A percentile compares a stretch with the other conserved stretches of the same genome.
phyloP scores from a whole-genome alignment of 2,797 vertebrate genomes.

The Pelodytes ibericus region DNA sequence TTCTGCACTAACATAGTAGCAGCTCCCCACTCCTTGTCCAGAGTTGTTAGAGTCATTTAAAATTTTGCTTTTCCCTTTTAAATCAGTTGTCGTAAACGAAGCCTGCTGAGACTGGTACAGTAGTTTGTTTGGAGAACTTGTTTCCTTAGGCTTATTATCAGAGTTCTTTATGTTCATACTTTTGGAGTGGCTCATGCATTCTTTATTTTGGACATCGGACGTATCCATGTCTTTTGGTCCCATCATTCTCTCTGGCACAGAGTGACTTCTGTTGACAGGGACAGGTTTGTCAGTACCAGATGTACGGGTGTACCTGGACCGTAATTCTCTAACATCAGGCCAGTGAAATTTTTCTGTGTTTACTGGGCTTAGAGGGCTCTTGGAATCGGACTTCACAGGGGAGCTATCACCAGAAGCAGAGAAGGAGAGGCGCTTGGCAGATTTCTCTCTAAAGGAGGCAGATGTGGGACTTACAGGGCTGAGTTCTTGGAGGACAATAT shows the following conservation, averaged over 20 bases:
- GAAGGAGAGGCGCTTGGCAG: constrained; percentile 59
- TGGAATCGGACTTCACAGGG: constrained; percentile 49
- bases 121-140: background rate
- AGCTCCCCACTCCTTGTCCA: background rate
- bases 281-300: constrained; percentile 1
- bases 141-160: constrained; percentile 36
- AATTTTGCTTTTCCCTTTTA: constrained; percentile 54
- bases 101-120: constrained; percentile 39
- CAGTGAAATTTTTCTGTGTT: constrained; percentile 79
- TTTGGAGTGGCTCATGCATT: constrained; percentile 58
- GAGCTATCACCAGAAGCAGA: constrained; percentile 60
- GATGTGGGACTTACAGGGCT: constrained; percentile 3
- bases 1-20: constrained; percentile 66
- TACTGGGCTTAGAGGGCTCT: constrained; percentile 75
- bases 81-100: constrained; percentile 65
- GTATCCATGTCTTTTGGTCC: constrained; percentile 56
- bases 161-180: constrained; percentile 49
- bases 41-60: constrained; percentile 35
- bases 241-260: constrained; percentile 69
- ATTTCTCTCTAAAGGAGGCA: constrained; percentile 35
- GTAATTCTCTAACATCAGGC: constrained; percentile 88
- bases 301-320: constrained; percentile 77
- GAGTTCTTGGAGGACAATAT: constrained; percentile 68
- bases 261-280: constrained; percentile 69
- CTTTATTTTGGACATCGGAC: constrained; percentile 11